Percentiles rank a stretch among this genome's conserved stretches.
Evolutionary conservation across 1,140 invertebrate genomes (phyloP).

Genomic region (Pseudomyrmex sp.): DNA sequence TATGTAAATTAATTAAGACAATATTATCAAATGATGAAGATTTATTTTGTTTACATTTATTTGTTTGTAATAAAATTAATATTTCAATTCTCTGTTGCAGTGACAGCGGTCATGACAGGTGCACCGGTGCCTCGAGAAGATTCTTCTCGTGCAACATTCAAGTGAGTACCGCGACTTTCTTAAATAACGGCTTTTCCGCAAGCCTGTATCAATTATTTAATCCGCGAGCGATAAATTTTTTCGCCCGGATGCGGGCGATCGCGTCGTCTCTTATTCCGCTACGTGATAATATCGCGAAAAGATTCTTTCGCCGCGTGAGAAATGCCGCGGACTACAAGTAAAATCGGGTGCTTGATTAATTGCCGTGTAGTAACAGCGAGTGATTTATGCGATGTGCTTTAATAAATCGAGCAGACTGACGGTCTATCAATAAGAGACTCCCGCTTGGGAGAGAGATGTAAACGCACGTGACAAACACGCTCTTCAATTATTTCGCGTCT

Average conservation of each 20-base stretch:
- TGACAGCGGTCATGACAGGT: constrained; percentile 86
- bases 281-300: constrained; percentile 29
- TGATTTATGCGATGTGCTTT: constrained; percentile 67
- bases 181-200: background rate
- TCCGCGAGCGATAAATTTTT: background rate
- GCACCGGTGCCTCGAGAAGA: constrained; percentile 91
- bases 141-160: constrained; percentile 97
- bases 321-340: background rate
- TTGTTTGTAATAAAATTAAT: background rate
- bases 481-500: constrained; percentile 58
- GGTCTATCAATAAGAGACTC: constrained; percentile 46
- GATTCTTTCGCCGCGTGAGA: constrained; percentile 1
- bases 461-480: constrained; percentile 25
- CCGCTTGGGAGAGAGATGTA: background rate
- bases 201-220: constrained; percentile 13
- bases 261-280: background rate
- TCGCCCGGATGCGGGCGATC: background rate
- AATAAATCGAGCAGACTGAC: constrained; percentile 57
- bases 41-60: too few relatives aligned
- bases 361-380: constrained; percentile 17
- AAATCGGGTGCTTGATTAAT: constrained; percentile 52
- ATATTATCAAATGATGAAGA: too few relatives aligned
- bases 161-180: constrained; percentile 82
- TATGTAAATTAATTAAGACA: too few relatives aligned
- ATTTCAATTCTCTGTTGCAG: constrained; percentile 81